These are phyloP conservation scores for Helleia helle DNA, from an alignment of 2,888 invertebrate genomes.

Conservation along the genomic window DNA sequence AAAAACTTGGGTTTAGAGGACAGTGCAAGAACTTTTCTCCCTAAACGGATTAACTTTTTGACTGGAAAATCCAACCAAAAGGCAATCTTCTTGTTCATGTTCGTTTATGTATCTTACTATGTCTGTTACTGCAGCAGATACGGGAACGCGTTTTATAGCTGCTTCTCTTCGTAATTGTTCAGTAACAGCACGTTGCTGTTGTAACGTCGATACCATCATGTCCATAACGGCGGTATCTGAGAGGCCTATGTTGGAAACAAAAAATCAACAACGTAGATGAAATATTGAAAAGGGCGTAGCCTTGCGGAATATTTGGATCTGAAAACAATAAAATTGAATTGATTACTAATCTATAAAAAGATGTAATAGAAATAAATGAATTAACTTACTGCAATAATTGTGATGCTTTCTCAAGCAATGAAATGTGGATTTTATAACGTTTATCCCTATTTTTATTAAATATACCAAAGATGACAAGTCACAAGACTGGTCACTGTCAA, in stretches of 20 bases:
- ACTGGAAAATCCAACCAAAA: conserved; percentile 93
- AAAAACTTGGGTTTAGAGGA: conserved; percentile 75
- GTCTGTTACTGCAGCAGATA: conserved; percentile 93
- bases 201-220: conserved; percentile 94
- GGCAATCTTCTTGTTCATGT: conserved; percentile 93
- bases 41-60: conserved; percentile 97
- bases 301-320: conserved; percentile 23
- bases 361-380: neutral
- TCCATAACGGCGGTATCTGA: conserved; percentile 92
- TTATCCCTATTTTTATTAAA: neutral
- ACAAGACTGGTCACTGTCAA: too few relatives aligned
- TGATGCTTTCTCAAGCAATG: too few relatives aligned
- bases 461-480: neutral
- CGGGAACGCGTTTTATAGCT: conserved; percentile 87
- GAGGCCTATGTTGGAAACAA: conserved; percentile 85
- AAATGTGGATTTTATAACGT: neutral
- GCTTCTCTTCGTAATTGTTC: conserved; percentile 95
- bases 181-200: conserved; percentile 94
- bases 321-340: conserved; percentile 14
- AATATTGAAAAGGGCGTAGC: conserved; percentile 62
- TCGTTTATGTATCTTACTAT: conserved; percentile 93
- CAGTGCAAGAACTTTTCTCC: conserved; percentile 91
- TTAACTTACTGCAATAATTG: neutral
- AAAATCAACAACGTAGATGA: conserved; percentile 42
- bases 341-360: neutral